Evolutionary conservation across 2,797 vertebrate genomes (phyloP), one percentile per base, ranked within the genome.

Genomic region (Lepus townsendii): DNA sequence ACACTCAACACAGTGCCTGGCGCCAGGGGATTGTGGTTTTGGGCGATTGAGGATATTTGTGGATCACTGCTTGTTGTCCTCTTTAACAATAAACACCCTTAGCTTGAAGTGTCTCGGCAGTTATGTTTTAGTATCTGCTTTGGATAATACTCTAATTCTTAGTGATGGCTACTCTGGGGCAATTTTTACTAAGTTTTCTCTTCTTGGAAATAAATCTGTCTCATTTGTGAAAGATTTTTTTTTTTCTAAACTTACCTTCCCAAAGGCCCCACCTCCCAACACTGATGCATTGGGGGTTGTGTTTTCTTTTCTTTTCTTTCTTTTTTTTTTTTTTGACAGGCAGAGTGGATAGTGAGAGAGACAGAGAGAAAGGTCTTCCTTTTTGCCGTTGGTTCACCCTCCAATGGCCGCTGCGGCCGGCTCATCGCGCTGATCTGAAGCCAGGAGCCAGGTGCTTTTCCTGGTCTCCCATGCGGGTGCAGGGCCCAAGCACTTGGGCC

Each of bases 171-270:
- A 63, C 42, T 63, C 71, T 27, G 52, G 60, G 71, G 57, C 27
- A 52, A 20, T 87, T 92, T 57, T 83, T 54, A 35, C 35, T 7
- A 4, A 54, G 13, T 26, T 90, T 93, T 52, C 71, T 17, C 78
- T 79, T 96, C 6, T 42, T 7, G 57, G 62, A 71, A 12, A 47
- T 17, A 68, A 88, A 8, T 52, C 12, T 83, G 52, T 9, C 63
- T 93, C 30, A 17, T 65, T 47, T 90, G 69, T 63, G 88, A 93
- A 60, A 84, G 16, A 47, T 60, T 26, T 42, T 42, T 89, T 91
- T 75, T 80, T 35, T 35, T 35, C 35, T 35, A 35, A 35, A 35
- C 35, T 35, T 35, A 35, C 35, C 35, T 35, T 35, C 35, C 35
- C 35, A 35, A 35, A 35, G 35, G 35, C 35, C 35, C 35, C 35